phyloP scores from a whole-genome alignment of 1,140 invertebrate species.

The Elymnias hypermnestra region DNA sequence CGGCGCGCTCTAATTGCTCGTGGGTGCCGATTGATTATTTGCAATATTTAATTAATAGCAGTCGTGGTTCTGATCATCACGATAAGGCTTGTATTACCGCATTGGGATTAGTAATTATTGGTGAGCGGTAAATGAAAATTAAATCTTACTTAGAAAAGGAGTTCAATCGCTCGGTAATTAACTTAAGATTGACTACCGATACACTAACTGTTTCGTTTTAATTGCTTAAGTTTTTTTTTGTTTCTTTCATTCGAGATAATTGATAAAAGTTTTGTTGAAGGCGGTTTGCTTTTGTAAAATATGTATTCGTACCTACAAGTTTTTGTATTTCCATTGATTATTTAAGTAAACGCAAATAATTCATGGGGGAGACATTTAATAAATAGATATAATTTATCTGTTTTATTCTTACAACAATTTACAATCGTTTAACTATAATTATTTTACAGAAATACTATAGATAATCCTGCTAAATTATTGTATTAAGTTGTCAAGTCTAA shows the following conservation, averaged over 20 bases:
- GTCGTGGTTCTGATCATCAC: constrained; percentile 49
- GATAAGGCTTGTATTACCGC: constrained; percentile 27
- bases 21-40: constrained; percentile 52
- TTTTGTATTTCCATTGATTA: too few species aligned
- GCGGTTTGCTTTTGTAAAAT: too few species aligned
- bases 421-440: too few species aligned
- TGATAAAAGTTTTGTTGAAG: neutral
- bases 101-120: constrained; percentile 30
- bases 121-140: constrained; percentile 22
- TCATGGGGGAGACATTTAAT: too few species aligned
- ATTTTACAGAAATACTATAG: too few species aligned
- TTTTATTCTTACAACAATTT: too few species aligned
- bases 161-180: constrained; percentile 19
- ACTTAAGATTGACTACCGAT: constrained; percentile 24
- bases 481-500: too few species aligned
- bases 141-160: constrained; percentile 19
- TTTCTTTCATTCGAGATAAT: neutral
- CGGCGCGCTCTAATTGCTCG: constrained; percentile 41
- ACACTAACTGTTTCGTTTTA: constrained; percentile 11
- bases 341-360: too few species aligned
- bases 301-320: too few species aligned
- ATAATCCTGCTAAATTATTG: too few species aligned
- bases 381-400: too few species aligned
- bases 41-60: constrained; percentile 57
- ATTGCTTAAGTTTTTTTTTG: constrained; percentile 1